These are phyloP conservation scores for Dermatophagoides farinae DNA, from an alignment of 1,140 invertebrate species.

Conservation along the genomic window DNA sequence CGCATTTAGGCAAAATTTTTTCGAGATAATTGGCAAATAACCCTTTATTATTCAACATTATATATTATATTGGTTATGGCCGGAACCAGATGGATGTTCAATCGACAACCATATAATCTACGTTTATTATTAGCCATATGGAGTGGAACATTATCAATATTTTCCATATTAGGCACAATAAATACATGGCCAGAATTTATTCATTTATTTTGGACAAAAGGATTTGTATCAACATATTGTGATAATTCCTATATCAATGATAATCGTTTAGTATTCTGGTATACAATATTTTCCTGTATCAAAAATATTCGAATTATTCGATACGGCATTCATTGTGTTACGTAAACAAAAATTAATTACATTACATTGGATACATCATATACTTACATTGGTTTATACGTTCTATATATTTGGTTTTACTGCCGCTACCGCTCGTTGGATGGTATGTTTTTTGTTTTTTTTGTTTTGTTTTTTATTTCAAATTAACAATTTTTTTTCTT, in stretches of 20 bases:
- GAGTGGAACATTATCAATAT: constrained; percentile 28
- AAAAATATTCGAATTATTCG: constrained; percentile 73
- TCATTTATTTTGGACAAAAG: constrained; percentile 41
- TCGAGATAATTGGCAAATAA: neutral
- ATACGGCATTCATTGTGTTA: constrained; percentile 87
- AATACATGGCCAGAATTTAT: constrained; percentile 61
- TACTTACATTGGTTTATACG: constrained; percentile 32
- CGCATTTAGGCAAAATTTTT: neutral
- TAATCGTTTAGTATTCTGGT: constrained; percentile 46
- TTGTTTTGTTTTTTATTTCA: constrained; percentile 8
- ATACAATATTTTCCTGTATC: constrained; percentile 81
- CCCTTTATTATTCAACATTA: constrained; percentile 22
- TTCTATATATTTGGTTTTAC: neutral
- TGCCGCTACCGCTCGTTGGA: constrained; percentile 44
- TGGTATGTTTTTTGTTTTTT: constrained; percentile 25
- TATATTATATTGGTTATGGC: constrained; percentile 86
- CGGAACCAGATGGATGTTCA: constrained; percentile 70
- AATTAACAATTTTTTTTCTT: neutral
- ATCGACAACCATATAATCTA: constrained; percentile 38
- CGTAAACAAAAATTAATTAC: constrained; percentile 93
- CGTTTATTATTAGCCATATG: constrained; percentile 45
- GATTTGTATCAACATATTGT: neutral
- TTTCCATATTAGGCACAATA: constrained; percentile 75
- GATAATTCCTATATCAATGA: constrained; percentile 3
- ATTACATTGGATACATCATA: constrained; percentile 50